Base-by-base conservation (phyloP, 2,888 invertebrate genomes). In the Drosophila monieri region DNA sequence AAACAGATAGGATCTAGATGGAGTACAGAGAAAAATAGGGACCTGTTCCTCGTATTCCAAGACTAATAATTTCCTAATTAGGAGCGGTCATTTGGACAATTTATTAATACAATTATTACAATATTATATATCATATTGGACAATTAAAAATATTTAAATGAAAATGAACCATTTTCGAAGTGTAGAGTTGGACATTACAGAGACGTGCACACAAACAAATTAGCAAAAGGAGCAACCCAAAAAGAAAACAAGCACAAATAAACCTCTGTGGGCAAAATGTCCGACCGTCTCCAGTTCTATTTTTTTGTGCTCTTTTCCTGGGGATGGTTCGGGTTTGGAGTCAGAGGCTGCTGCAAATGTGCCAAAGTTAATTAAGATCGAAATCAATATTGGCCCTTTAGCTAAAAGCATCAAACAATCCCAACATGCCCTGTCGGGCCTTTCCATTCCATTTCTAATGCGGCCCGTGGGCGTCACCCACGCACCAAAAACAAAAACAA, bases 281-380 rank as follows among this genome's bases (percentile, higher is more conserved):
- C 32, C 68, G 47, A 67, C 67, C 68, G 55, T 67, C 64, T 65
- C 54, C 67, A 44, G 39, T 67, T 44, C 23, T 62, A 48, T 53
- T 39, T 65, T 65, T 62, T 44, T 48, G 21, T 14, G n/a, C 12
- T 27, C 56, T 49, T 44, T 59, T 53, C 35, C 21, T 23, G 55
- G 21, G 10, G 30, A 5, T 15, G 44, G 35, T 37, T 30, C 10
- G 39, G 49, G 59, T 53, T 48, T 54, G 53, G 62, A 68, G 72
- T 61, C 62, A 73, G 73, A 69, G 74, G 86, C 73, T 67, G 89
- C 81, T 85, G 78, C 84, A 88, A 89, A 90, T 89, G 89, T 86
- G 88, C 85, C 86, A 89, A 90, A 89, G 89, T 90, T 90, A 90
- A 89, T 89, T 89, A 89, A 89, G 90, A 89, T 89, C 85, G 78